phyloP scores from a whole-genome alignment of 1,140 invertebrate genomes.

The Drosophila kanapiae region DNA sequence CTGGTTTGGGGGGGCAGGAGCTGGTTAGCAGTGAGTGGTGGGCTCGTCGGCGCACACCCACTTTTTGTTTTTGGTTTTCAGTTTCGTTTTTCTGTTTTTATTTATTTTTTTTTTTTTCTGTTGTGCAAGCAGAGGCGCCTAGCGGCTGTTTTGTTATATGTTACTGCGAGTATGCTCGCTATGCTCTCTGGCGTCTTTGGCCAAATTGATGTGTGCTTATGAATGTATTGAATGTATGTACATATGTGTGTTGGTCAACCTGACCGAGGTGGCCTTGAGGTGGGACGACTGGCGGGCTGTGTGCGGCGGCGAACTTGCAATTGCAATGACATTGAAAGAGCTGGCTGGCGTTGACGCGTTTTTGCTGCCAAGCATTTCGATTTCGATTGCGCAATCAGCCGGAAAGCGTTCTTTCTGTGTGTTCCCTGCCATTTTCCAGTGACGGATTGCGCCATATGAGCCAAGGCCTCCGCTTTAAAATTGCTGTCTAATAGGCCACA shows the following conservation, averaged over 20 bases:
- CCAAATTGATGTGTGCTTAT: conserved; percentile 17
- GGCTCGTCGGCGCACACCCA: conserved; percentile 75
- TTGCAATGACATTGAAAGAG: conserved; percentile 78
- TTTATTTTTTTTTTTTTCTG: conserved; percentile 41
- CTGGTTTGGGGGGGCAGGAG: conserved; percentile 1
- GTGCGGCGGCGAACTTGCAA: conserved; percentile 47
- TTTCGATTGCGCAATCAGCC: conserved; percentile 61
- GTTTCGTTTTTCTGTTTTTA: too few species aligned
- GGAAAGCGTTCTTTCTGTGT: conserved; percentile 26
- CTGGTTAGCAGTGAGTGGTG: conserved; percentile 34
- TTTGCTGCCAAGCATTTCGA: conserved; percentile 19
- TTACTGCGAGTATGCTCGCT: conserved; percentile 13
- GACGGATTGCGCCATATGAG: conserved; percentile 50
- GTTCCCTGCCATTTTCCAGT: conserved; percentile 26
- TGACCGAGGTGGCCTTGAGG: conserved; percentile 68
- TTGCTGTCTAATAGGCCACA: conserved; percentile 53
- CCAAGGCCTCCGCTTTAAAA: conserved; percentile 53
- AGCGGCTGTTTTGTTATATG: conserved; percentile 48
- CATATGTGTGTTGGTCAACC: conserved; percentile 58
- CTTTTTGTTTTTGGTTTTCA: conserved; percentile 54
- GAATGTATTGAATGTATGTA: conserved; percentile 2
- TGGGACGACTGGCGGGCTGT: conserved; percentile 32
- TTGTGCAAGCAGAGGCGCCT: conserved; percentile 59
- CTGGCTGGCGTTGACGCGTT: conserved; percentile 56
- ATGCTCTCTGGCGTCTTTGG: conserved; percentile 16